phyloP scores from a whole-genome alignment of 2,797 vertebrate species.

The Spinus pinus region DNA sequence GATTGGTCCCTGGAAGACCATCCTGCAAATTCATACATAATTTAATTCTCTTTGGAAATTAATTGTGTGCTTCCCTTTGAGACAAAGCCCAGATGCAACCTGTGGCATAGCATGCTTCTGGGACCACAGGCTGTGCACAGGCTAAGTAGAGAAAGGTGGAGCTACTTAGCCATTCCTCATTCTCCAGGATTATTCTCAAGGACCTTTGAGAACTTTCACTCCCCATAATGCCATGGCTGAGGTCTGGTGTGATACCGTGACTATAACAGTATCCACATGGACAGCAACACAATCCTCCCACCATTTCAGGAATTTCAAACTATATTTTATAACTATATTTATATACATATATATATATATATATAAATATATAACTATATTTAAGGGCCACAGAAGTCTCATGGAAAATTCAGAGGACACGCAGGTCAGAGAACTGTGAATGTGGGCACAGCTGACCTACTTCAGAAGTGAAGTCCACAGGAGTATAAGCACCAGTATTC shows the following conservation, averaged over 20 bases:
- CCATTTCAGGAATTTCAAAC: neutral
- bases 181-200: neutral
- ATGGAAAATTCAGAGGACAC: neutral
- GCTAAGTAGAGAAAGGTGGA: neutral
- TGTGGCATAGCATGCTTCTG: neutral
- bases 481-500: accelerated
- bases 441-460: accelerated
- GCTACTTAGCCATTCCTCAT: neutral
- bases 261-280: neutral
- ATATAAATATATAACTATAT: neutral
- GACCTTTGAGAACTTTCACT: neutral
- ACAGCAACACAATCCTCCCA: neutral
- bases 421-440: accelerated
- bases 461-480: neutral
- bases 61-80: neutral
- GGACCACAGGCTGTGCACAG: accelerated
- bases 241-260: neutral
- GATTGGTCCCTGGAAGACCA: neutral
- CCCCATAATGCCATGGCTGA: neutral
- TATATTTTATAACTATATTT: no score
- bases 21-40: neutral
- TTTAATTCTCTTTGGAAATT: neutral
- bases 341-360: no score
- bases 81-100: neutral
- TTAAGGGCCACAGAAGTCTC: neutral